phyloP scores from a whole-genome alignment of 2,113 vertebrate species.

The Tonatia bakeri region DNA sequence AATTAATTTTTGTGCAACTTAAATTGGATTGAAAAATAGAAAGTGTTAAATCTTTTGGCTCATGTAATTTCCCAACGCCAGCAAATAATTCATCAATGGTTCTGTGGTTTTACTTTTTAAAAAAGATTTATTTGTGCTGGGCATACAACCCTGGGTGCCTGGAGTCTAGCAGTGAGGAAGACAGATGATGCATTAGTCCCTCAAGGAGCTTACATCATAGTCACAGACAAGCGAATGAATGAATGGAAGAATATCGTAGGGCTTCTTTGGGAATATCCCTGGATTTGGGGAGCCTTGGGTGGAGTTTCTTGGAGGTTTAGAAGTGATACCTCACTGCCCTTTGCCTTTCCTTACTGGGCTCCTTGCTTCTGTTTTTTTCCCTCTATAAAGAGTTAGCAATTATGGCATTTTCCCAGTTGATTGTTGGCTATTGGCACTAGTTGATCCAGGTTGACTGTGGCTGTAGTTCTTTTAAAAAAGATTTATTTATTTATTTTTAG shows the following conservation, averaged over 20 bases:
- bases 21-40: slow-evolving; percentile 1
- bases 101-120: too few species aligned
- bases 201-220: background rate
- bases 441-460: background rate
- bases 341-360: background rate
- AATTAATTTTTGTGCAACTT: background rate
- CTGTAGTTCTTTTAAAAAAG: background rate
- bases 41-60: background rate
- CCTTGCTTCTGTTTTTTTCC: slow-evolving; percentile 37
- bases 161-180: background rate
- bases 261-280: background rate
- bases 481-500: too few species aligned
- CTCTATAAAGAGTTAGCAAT: background rate
- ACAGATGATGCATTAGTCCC: background rate
- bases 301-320: slow-evolving; percentile 2
- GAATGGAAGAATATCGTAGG: background rate
- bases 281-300: background rate
- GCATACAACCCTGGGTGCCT: background rate
- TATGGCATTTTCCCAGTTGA: background rate
- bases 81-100: background rate
- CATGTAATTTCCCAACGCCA: background rate
- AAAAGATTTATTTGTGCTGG: too few species aligned
- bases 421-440: background rate
- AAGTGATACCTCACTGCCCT: slow-evolving; percentile 19
- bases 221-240: background rate